Evolutionary conservation across 2,113 vertebrate species (phyloP).

Genomic region (Centropus unirufus): DNA sequence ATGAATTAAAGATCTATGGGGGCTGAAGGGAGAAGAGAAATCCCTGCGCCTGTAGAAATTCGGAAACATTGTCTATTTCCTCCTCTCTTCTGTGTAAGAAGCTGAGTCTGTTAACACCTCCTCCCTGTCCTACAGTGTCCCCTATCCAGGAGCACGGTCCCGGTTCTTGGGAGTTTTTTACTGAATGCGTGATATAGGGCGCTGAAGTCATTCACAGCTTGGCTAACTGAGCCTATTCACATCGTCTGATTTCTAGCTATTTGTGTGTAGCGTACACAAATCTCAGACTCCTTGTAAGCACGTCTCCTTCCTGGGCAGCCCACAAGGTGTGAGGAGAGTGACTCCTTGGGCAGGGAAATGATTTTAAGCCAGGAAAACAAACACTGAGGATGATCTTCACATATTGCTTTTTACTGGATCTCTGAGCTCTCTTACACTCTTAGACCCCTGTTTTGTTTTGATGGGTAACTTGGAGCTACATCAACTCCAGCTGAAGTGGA

Average conservation of each 20-base stretch:
- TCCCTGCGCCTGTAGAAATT: not conserved
- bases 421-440: not conserved
- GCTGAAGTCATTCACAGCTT: not conserved
- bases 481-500: not conserved
- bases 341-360: not conserved
- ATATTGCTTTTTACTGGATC: not conserved
- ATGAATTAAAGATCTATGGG: not conserved
- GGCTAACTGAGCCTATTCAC: not conserved
- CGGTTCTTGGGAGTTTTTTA: not conserved
- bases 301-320: not conserved
- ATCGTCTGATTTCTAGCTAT: not conserved
- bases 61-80: not conserved
- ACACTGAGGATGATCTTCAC: not conserved
- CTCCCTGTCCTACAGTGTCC: not conserved
- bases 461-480: not conserved
- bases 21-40: not conserved
- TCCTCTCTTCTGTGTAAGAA: not conserved
- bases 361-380: slow-evolving; percentile 4
- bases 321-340: not conserved
- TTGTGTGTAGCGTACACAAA: not conserved
- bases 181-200: not conserved
- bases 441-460: not conserved
- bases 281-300: not conserved
- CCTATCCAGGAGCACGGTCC: not conserved
- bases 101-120: not conserved